Evolutionary conservation across 2,797 vertebrate genomes (phyloP).

Genomic region (Lophius americanus): DNA sequence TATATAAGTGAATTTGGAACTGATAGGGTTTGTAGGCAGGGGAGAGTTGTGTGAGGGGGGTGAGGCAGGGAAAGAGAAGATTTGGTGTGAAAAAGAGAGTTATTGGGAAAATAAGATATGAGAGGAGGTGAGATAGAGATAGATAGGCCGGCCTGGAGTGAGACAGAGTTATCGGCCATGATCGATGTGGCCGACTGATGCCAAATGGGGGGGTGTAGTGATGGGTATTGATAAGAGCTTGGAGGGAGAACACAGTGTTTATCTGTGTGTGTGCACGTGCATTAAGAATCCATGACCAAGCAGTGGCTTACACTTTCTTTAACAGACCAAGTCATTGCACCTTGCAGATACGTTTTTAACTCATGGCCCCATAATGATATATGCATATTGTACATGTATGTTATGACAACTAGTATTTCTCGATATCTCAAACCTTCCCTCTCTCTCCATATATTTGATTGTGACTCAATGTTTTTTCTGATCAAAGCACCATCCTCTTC

Average conservation of each 20-base stretch:
- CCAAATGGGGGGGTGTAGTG: slow-evolving; percentile 84
- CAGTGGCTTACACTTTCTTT: slow-evolving; percentile 72
- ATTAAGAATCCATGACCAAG: slow-evolving; percentile 59
- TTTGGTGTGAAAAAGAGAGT: slow-evolving; percentile 68
- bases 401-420: slow-evolving; percentile 33
- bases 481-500: slow-evolving; percentile 10
- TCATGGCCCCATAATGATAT: slow-evolving; percentile 58
- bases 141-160: slow-evolving; percentile 75
- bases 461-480: slow-evolving; percentile 12
- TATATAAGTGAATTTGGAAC: slow-evolving; percentile 73
- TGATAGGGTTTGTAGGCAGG: slow-evolving; percentile 72
- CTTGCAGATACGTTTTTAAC: slow-evolving; percentile 68
- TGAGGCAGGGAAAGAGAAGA: slow-evolving; percentile 56
- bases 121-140: slow-evolving; percentile 75
- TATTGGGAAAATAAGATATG: slow-evolving; percentile 61
- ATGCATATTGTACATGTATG: slow-evolving; percentile 49
- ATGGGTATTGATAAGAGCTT: slow-evolving; percentile 84
- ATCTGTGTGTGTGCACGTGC: slow-evolving; percentile 24
- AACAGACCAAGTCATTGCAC: slow-evolving; percentile 76
- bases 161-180: slow-evolving; percentile 80
- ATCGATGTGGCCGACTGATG: slow-evolving; percentile 82
- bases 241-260: slow-evolving; percentile 59
- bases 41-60: slow-evolving; percentile 64
- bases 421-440: slow-evolving; percentile 24
- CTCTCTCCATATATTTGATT: slow-evolving; percentile 2